A percentile compares a stretch with the other conserved stretches of the same genome.
Conservation (phyloP, 2,888 invertebrate species). For the Bugulina stolonifera region DNA sequence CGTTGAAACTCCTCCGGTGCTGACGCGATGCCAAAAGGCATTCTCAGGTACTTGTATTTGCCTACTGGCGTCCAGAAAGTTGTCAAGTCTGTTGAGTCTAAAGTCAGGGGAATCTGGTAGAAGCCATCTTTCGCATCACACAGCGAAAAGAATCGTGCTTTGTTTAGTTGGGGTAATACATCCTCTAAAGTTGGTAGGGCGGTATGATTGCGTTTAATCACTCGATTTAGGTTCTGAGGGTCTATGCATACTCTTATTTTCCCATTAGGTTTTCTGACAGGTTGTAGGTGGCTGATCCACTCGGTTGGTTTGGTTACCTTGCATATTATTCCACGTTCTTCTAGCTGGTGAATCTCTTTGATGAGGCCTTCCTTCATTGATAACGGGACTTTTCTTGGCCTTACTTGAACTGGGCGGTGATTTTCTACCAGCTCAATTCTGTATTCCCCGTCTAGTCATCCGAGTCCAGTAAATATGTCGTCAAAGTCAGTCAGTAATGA, state of each 20-base stretch:
- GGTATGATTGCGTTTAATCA: neutral
- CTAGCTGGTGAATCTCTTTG: neutral
- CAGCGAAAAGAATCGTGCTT: neutral
- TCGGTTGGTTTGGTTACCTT: neutral
- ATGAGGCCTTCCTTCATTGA: neutral
- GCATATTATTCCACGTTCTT: neutral
- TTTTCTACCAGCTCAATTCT: neutral
- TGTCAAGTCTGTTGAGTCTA: no score
- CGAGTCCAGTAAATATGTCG: neutral
- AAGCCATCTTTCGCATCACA: conserved; percentile 13
- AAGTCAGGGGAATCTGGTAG: neutral
- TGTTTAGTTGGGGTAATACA: conserved; percentile 6
- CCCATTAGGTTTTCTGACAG: neutral
- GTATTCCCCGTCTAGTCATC: neutral
- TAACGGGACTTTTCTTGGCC: neutral
- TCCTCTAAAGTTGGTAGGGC: conserved; percentile 9
- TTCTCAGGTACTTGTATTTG: no score
- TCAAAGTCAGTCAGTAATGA: conserved; percentile 14
- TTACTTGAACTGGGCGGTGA: no score
- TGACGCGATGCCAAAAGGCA: no score
- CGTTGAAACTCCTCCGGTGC: no score
- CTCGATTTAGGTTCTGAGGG: conserved; percentile 1
- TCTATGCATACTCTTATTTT: neutral
- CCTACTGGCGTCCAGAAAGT: no score
- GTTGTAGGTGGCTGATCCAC: conserved; percentile 14